Evolutionary conservation across 2,888 invertebrate genomes (phyloP), one percentile per base, ranked within the genome.

Genomic region (Plusia festucae): DNA sequence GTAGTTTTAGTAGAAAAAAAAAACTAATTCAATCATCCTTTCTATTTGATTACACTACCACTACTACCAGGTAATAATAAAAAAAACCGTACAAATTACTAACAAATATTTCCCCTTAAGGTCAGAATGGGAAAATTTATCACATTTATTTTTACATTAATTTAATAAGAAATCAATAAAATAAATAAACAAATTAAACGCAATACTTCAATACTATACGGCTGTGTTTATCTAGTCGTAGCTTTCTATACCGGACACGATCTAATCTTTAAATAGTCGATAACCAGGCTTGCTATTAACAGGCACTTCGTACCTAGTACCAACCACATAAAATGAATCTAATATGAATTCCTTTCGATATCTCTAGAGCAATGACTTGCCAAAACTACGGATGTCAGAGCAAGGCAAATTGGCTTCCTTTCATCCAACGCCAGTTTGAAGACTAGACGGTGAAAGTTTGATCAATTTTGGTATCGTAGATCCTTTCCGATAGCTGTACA

Each of bases 371-470:
- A 22, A n/a, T 54, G 32, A 58, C 15, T 55, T 72, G 57, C 57
- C 24, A 68, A 66, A 40, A 68, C 53, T 59, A 34, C 49, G 53
- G 58, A 61, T 32, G 58, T 65, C 53, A 53, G 57, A 18, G 44
- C 61, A 63, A 65, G 68, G 62, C 62, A 68, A 73, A 77, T 68
- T 52, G 27, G 44, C 58, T 68, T 64, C 46, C 54, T 77, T 49
- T 49, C 46, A 20, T 18, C 46, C 68, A 61, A 64, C 65, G 68
- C 60, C 58, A 70, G 73, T 73, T 70, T 71, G 58, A 68, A 76
- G 66, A 65, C 68, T 70, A 82, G 81, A 76, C 79, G 82, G 87
- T 73, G 81, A 85, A 85, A 86, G 82, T 82, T 76, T 58, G 61
- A 69, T 76, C 72, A 70, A 70, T 67, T 75, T 76, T 68, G 60